phyloP scores from a whole-genome alignment of 1,140 invertebrate genomes.

The Charaxes varanes region DNA sequence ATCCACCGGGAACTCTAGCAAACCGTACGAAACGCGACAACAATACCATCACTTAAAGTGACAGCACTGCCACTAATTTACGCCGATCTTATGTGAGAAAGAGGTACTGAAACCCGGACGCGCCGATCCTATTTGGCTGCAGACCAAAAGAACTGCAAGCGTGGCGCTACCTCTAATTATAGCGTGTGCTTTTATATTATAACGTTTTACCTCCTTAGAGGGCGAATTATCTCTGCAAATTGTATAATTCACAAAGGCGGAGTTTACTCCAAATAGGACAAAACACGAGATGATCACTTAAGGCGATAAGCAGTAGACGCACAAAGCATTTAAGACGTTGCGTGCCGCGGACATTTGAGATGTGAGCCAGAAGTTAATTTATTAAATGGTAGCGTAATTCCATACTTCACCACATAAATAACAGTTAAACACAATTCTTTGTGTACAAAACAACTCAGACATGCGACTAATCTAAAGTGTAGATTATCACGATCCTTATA shows the following conservation, averaged over 20 bases:
- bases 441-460: conserved; percentile 11
- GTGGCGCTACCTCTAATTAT: no score
- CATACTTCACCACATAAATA: conserved; percentile 14
- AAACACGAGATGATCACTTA: neutral
- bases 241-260: neutral
- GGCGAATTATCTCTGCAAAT: neutral
- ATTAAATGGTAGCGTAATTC: conserved; percentile 17
- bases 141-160: no score
- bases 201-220: no score
- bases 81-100: no score
- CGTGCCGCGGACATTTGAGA: conserved; percentile 20
- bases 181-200: no score
- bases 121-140: no score
- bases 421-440: conserved; percentile 10
- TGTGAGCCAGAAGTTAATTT: conserved; percentile 21
- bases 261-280: neutral
- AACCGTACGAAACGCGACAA: no score
- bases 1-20: no score
- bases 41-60: no score
- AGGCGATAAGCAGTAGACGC: conserved; percentile 3
- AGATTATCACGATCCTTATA: no score
- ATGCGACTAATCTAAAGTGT: neutral
- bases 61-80: no score
- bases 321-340: conserved; percentile 16
- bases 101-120: no score